These are phyloP conservation scores for Eurystomus glaucurus DNA, from an alignment of 2,797 vertebrate genomes.

Conservation along the genomic window DNA sequence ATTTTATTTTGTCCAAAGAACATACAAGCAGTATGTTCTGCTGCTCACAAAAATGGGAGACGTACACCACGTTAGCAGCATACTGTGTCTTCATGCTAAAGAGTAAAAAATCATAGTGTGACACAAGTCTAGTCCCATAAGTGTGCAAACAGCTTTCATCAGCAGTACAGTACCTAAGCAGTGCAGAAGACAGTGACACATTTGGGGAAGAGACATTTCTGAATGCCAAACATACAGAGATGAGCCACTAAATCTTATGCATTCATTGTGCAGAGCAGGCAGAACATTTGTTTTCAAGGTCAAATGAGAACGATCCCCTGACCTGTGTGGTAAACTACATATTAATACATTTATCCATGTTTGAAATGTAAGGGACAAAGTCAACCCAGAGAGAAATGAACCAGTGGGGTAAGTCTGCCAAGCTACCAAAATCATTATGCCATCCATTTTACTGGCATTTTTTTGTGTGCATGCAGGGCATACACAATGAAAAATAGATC, in stretches of 20 bases:
- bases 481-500: slow-evolving; percentile 5
- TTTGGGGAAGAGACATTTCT: slow-evolving; percentile 21
- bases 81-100: not conserved
- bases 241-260: slow-evolving; percentile 62
- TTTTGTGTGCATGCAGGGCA: slow-evolving; percentile 4
- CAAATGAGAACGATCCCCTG: slow-evolving; percentile 49
- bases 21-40: not conserved
- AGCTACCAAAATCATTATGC: slow-evolving; percentile 32
- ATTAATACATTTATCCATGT: slow-evolving; percentile 57
- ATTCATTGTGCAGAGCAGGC: slow-evolving; percentile 66
- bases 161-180: not conserved
- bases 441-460: slow-evolving; percentile 28
- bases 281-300: slow-evolving; percentile 69
- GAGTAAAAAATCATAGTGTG: not conserved
- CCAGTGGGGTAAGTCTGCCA: slow-evolving; percentile 16
- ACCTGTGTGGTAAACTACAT: slow-evolving; percentile 44
- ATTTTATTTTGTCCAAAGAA: not conserved
- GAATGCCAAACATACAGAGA: slow-evolving; percentile 21
- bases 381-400: slow-evolving; percentile 46
- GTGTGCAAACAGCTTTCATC: not conserved
- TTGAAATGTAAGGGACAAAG: slow-evolving; percentile 44
- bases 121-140: not conserved
- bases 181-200: not conserved
- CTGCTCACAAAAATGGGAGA: not conserved
- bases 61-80: not conserved